Percentiles rank a stretch among this genome's conserved stretches.
phyloP scores from a whole-genome alignment of 2,113 vertebrate species.

The Stercorarius parasiticus region DNA sequence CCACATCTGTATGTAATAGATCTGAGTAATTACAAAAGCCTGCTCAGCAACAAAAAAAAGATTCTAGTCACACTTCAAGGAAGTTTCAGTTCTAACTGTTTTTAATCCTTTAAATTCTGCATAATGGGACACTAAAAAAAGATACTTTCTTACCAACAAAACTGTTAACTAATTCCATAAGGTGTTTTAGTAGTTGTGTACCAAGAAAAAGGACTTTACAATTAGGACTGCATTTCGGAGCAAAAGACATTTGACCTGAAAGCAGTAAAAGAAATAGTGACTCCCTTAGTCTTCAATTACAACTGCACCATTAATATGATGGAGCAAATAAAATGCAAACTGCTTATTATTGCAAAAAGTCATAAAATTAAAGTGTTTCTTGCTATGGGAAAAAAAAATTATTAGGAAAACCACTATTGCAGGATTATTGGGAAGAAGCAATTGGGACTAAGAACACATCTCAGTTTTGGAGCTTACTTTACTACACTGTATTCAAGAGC shows the following conservation, averaged over 20 bases:
- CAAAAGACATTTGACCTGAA: not conserved
- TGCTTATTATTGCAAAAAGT: not conserved
- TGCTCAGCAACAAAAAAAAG: not conserved
- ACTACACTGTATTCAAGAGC: not conserved
- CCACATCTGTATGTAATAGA: fast-evolving
- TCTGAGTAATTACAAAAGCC: not conserved
- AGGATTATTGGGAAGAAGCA: not conserved
- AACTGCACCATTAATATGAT: not conserved
- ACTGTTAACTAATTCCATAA: not conserved
- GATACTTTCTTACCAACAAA: not conserved
- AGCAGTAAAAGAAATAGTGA: not conserved
- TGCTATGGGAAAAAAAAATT: not conserved
- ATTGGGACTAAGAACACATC: not conserved
- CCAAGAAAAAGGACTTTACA: not conserved
- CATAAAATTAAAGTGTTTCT: not conserved
- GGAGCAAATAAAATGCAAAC: not conserved
- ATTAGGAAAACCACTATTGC: not conserved
- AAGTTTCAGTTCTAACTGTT: not conserved
- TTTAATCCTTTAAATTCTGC: not conserved
- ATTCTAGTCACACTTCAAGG: not conserved
- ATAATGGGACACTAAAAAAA: not conserved
- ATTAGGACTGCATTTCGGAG: not conserved
- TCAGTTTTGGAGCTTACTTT: not conserved
- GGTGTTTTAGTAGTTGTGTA: not conserved
- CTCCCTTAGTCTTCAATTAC: not conserved